Base-by-base conservation (phyloP, 2,113 vertebrate genomes). In the Acrocephalus arundinaceus region DNA sequence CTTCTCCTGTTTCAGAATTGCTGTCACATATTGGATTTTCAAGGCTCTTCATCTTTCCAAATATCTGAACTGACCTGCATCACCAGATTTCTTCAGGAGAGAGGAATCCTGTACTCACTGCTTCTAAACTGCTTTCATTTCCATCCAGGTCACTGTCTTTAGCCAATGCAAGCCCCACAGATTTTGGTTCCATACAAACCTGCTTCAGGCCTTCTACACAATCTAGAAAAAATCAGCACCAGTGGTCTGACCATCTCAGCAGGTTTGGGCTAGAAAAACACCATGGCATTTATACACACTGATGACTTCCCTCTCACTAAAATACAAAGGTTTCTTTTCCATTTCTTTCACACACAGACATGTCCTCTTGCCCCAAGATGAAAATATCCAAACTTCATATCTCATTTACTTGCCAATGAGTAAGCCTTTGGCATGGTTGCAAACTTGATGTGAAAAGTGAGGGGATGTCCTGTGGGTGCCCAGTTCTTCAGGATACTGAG, bases 331-430 rank as follows among this genome's bases (percentile, higher is more conserved):
- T 72, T 94, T 84, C 31, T 58, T 74, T 85, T 75, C 71, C 35
- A 59, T 76, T 89, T 83, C 85, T 57, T 91, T 45, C 75, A 45
- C 68, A 81, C 37, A 25, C 9, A 71, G 82, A 75, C 83, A 83
- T 25, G 55, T 70, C 85, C 75, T 87, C 71, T 67, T 58, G 57
- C 41, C 63, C 75, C 74, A 68, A 9, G 77, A 93, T 27, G 83
- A 96, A 92, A 95, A 80, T 22, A 82, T n/a, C 77, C 55, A 66
- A 79, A 76, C 25, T 84, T 25, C 27, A 89, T 78, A 87, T 86
- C 65, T 96, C 66, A 15, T 82, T 91, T 78, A 66, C 91, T 95
- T 89, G 87, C 72, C 91, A 95, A 8, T 51, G 71, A 96, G 72
- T n/a, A 71, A 85, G 63, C 46, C 73, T 95, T 85, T 88, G 94